Conservation (phyloP, 2,113 vertebrate genomes). For the Pycnonotus jocosus region DNA sequence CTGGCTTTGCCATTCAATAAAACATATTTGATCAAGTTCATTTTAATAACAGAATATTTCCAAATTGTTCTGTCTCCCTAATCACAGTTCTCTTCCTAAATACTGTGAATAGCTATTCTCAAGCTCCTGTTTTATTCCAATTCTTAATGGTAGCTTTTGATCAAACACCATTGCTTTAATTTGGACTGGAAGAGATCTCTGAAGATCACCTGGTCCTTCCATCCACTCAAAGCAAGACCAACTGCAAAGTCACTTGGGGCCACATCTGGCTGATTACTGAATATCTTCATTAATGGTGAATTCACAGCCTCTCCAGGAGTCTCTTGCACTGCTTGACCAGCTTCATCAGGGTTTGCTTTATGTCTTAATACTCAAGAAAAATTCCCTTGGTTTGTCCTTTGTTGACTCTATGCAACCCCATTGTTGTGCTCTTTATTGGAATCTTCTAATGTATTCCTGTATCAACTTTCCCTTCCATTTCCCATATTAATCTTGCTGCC, state of each 20-base stretch:
- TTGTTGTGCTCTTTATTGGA: not conserved
- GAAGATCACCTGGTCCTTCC: not conserved
- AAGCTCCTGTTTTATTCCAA: not conserved
- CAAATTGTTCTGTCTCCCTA: not conserved
- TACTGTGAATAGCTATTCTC: not conserved
- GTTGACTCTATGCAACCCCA: not conserved
- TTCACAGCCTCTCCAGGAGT: not conserved
- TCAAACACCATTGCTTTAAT: not conserved
- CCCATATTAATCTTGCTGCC: not conserved
- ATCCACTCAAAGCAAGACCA: not conserved
- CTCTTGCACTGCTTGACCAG: not conserved
- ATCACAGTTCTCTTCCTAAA: not conserved
- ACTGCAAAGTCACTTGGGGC: fast-evolving
- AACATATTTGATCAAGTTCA: not conserved
- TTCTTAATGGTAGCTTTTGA: not conserved
- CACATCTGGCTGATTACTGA: not conserved
- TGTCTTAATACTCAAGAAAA: not conserved
- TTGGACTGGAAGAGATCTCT: not conserved
- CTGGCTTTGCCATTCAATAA: not conserved
- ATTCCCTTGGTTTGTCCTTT: not conserved
- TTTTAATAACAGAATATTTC: not conserved
- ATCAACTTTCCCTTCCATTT: not conserved
- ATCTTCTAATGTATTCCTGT: fast-evolving
- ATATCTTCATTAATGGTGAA: not conserved
- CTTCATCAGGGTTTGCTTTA: not conserved